Evolutionary conservation across 1,140 invertebrate species (phyloP).

Genomic region (Antheraea mylitta): DNA sequence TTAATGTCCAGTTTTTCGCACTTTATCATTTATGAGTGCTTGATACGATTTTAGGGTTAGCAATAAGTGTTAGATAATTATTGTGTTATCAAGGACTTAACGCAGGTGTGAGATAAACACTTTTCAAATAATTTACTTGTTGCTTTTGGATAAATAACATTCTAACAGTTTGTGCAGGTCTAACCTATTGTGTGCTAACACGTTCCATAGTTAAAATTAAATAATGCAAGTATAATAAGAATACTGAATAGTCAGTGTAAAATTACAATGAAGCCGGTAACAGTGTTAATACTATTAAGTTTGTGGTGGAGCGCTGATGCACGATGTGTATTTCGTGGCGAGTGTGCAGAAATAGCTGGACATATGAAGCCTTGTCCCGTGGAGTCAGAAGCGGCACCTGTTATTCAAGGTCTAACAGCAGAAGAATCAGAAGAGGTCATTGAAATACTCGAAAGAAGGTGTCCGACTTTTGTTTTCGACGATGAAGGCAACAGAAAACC

Average conservation of each 20-base stretch:
- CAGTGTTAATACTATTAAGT: slow-evolving; percentile 2
- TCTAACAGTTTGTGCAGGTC: background rate
- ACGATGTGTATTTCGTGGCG: slow-evolving; percentile 51
- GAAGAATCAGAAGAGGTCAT: slow-evolving; percentile 37
- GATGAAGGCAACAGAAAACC: slow-evolving; percentile 43
- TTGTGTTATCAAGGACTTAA: background rate
- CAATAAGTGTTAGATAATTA: background rate
- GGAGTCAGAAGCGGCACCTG: slow-evolving; percentile 63
- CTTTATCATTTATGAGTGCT: background rate
- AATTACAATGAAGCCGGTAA: slow-evolving; percentile 33
- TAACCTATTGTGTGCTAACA: background rate
- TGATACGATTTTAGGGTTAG: background rate
- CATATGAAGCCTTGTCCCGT: slow-evolving; percentile 70
- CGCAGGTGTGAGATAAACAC: background rate
- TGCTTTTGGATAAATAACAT: background rate
- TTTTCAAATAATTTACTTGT: background rate
- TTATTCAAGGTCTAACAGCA: slow-evolving; percentile 45
- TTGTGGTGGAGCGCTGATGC: slow-evolving; percentile 34
- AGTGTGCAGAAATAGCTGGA: slow-evolving; percentile 39
- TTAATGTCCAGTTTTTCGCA: background rate
- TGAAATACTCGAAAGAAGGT: slow-evolving; percentile 38
- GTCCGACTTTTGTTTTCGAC: slow-evolving; percentile 46
- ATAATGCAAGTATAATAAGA: background rate
- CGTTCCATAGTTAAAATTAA: background rate
- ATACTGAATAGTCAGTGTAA: background rate